Conservation (phyloP, 2,113 vertebrate genomes). For the zebrafish (Danio rerio) region GRCz12tu NC_133176.1:40094501-40095000, state of each 20-base stretch:
- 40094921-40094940: not conserved
- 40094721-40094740: slow-evolving; percentile 68
- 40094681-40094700: slow-evolving; percentile 61
- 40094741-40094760: slow-evolving; percentile 48
- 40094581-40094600: slow-evolving; percentile 44
- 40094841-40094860: slow-evolving; percentile 49
- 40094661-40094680: slow-evolving; percentile 57
- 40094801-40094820: slow-evolving; percentile 50
- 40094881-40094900: not conserved
- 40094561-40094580: slow-evolving; percentile 61
- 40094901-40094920: not conserved
- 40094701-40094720: slow-evolving; percentile 72
- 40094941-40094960: not conserved
- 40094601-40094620: slow-evolving; percentile 52
- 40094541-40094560: slow-evolving; percentile 63
- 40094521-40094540: not conserved
- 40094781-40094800: slow-evolving; percentile 68
- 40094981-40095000: too few species aligned
- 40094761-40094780: slow-evolving; percentile 61
- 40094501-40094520: too few species aligned
- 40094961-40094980: not conserved
- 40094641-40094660: slow-evolving; percentile 47
- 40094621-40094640: slow-evolving; percentile 48
- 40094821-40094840: slow-evolving; percentile 49
- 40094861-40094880: slow-evolving; percentile 3